phyloP scores from a whole-genome alignment of 2,797 vertebrate genomes.

The Paedocypris micromegethes region DNA sequence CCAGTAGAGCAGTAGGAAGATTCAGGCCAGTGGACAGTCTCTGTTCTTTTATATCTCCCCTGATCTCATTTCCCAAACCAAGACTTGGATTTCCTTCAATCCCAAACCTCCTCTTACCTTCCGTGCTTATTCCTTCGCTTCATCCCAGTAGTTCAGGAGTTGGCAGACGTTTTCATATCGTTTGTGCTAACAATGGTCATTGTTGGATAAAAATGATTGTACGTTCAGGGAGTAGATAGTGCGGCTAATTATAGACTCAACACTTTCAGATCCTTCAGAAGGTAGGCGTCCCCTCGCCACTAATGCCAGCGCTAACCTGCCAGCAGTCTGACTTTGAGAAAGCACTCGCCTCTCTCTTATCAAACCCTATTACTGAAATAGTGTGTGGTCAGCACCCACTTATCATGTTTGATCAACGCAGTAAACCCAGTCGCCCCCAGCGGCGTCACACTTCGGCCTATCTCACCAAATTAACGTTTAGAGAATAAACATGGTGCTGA shows the following conservation, averaged over 20 bases:
- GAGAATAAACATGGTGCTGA: slow-evolving; percentile 27
- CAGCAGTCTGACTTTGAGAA: slow-evolving; percentile 22
- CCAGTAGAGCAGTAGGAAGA: slow-evolving; percentile 7
- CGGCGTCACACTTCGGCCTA: slow-evolving; percentile 26
- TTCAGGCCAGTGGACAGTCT: neutral
- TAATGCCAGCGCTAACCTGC: slow-evolving; percentile 20
- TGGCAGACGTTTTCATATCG: slow-evolving; percentile 20
- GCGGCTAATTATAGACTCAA: slow-evolving; percentile 40
- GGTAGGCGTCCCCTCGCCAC: neutral
- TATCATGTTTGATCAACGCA: slow-evolving; percentile 46
- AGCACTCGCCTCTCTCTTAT: slow-evolving; percentile 30
- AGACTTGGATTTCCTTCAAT: too few species aligned
- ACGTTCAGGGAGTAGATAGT: slow-evolving; percentile 17
- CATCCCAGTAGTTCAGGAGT: neutral
- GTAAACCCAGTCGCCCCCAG: slow-evolving; percentile 39
- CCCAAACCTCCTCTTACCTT: neutral
- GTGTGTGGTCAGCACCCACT: slow-evolving; percentile 42
- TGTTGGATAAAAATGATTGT: slow-evolving; percentile 30
- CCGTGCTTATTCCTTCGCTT: neutral
- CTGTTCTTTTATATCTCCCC: neutral
- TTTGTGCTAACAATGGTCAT: slow-evolving; percentile 13
- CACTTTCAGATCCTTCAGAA: slow-evolving; percentile 1
- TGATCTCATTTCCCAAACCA: too few species aligned
- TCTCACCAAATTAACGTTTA: slow-evolving; percentile 30
- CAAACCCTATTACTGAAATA: slow-evolving; percentile 36